These are phyloP conservation scores for Triops longicaudatus DNA, from an alignment of 1,140 invertebrate species.

Conservation along the genomic window DNA sequence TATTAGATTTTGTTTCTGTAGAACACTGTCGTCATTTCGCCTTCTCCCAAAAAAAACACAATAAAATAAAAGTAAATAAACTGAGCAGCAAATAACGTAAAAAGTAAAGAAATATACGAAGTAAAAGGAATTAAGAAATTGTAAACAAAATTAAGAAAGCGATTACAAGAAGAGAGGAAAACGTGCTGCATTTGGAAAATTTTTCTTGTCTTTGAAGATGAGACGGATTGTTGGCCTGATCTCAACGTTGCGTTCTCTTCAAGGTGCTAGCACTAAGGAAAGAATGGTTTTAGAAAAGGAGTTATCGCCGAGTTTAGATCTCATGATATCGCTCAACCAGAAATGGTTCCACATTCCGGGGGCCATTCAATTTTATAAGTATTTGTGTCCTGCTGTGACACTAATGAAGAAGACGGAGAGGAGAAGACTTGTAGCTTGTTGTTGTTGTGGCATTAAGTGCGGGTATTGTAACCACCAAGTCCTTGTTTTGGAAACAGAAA, in stretches of 20 bases:
- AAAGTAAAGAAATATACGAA: neutral
- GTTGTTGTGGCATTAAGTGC: neutral
- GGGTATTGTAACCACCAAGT: neutral
- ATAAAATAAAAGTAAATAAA: too few species aligned
- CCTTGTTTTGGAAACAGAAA: neutral
- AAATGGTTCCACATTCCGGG: neutral
- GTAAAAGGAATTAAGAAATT: too few species aligned
- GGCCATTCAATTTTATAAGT: neutral
- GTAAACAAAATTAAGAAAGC: too few species aligned
- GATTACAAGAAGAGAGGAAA: too few species aligned
- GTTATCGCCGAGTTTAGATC: neutral
- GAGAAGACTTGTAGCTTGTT: neutral
- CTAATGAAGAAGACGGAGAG: conserved; percentile 10
- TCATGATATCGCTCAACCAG: neutral
- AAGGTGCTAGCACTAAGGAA: neutral
- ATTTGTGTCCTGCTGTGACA: conserved; percentile 7
- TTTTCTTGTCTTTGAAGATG: neutral
- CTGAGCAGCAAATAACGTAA: neutral
- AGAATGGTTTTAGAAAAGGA: neutral
- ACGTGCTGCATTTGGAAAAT: too few species aligned
- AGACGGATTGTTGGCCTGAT: neutral
- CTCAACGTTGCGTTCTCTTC: neutral
- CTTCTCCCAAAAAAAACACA: too few species aligned
- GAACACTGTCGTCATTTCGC: too few species aligned
- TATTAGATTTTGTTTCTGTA: neutral